Percentiles rank a stretch among this genome's conserved stretches.
phyloP scores from a whole-genome alignment of 2,113 vertebrate species.

The Hemiscyllium ocellatum region DNA sequence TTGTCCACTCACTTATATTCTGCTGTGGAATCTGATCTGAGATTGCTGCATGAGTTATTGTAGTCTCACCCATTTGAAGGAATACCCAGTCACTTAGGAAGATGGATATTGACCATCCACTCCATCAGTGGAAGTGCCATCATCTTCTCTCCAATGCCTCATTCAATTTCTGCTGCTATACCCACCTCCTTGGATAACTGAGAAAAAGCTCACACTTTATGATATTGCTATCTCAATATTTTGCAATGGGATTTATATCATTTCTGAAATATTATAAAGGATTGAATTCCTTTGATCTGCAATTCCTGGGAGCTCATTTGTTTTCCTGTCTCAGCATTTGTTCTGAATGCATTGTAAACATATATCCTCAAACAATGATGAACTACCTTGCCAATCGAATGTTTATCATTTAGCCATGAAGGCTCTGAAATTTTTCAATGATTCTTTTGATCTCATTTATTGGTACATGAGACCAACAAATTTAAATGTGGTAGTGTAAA shows the following conservation, averaged over 20 bases:
- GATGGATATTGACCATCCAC: too few species aligned
- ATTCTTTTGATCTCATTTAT: neutral
- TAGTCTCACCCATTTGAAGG: too few species aligned
- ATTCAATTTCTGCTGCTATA: too few species aligned
- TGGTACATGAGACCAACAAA: neutral
- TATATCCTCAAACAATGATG: neutral
- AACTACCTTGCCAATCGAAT: neutral
- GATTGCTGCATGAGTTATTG: too few species aligned
- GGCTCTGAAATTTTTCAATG: neutral
- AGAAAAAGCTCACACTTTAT: neutral
- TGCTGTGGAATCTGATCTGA: too few species aligned
- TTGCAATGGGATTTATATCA: neutral
- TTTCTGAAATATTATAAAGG: neutral
- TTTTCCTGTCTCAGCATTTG: neutral
- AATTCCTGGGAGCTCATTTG: neutral
- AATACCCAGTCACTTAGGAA: too few species aligned
- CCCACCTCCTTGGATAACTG: neutral
- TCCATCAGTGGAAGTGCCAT: too few species aligned
- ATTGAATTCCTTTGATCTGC: neutral
- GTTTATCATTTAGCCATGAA: neutral
- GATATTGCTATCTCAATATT: neutral
- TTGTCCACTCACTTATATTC: too few species aligned
- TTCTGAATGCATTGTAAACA: neutral
- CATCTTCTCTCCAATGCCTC: too few species aligned
- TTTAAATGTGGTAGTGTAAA: neutral